Conservation (phyloP, 2,888 invertebrate species). For the Lithosia quadra region DNA sequence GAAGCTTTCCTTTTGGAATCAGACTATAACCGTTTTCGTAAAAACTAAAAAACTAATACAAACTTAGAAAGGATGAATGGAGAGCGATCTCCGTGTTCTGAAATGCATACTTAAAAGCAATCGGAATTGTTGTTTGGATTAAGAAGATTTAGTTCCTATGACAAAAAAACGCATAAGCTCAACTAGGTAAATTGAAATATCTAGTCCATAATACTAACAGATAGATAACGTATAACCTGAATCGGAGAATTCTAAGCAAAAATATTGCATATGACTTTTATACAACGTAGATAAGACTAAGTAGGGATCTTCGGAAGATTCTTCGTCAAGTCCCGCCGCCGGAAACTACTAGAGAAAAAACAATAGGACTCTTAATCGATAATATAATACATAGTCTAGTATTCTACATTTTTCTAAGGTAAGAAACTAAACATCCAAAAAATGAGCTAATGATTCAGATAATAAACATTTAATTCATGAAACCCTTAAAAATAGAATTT, state of each 20-base stretch:
- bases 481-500: conserved; percentile 27
- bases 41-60: neutral
- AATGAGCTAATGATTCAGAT: neutral
- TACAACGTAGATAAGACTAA: too few relatives aligned
- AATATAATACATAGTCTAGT: neutral
- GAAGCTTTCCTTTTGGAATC: too few relatives aligned
- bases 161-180: too few relatives aligned
- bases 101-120: too few relatives aligned
- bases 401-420: neutral
- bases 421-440: neutral
- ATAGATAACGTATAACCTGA: too few relatives aligned
- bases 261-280: too few relatives aligned
- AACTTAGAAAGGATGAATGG: neutral
- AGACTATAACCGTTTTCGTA: neutral
- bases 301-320: neutral
- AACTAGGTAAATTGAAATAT: too few relatives aligned
- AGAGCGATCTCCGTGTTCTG: too few relatives aligned
- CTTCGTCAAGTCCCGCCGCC: neutral
- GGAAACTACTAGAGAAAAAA: neutral
- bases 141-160: neutral
- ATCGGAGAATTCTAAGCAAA: too few relatives aligned
- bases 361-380: neutral
- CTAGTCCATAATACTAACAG: too few relatives aligned
- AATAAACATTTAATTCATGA: conserved; percentile 10
- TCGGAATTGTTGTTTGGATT: neutral